phyloP scores from a whole-genome alignment of 2,888 invertebrate genomes.

The Lasioglossum oenotherae region DNA sequence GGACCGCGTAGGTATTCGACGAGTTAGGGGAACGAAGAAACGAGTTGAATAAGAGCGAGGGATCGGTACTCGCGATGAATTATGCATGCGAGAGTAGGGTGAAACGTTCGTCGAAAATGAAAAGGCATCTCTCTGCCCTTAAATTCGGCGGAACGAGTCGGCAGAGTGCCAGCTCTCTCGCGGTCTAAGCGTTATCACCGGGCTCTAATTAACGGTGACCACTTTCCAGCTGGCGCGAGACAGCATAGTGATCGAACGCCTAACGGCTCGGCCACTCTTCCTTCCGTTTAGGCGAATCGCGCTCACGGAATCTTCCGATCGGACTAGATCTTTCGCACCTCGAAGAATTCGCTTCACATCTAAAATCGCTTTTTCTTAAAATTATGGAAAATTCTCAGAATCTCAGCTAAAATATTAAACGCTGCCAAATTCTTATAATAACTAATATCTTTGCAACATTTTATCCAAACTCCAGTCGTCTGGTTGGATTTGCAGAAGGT shows the following conservation, averaged over 20 bases:
- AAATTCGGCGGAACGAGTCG: conserved; percentile 26
- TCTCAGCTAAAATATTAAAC: no score
- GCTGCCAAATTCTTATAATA: no score
- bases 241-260: conserved; percentile 11
- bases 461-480: no score
- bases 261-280: background rate
- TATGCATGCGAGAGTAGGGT: conserved; percentile 32
- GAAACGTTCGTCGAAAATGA: conserved; percentile 29
- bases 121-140: conserved; percentile 36
- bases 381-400: no score
- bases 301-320: no score
- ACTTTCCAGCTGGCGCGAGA: conserved; percentile 11
- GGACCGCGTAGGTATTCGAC: background rate
- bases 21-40: background rate
- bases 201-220: conserved; percentile 45
- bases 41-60: background rate
- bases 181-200: conserved; percentile 24
- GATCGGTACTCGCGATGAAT: conserved; percentile 38
- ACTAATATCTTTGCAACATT: no score
- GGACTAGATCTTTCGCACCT: no score
- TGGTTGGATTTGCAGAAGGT: background rate
- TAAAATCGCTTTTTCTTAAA: no score
- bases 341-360: no score
- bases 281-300: conserved; percentile 3
- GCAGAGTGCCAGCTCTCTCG: conserved; percentile 38